A percentile compares a stretch with the other conserved stretches of the same genome.
These are phyloP conservation scores for Nettapus auritus DNA, from an alignment of 2,113 vertebrate genomes.

Conservation along the genomic window DNA sequence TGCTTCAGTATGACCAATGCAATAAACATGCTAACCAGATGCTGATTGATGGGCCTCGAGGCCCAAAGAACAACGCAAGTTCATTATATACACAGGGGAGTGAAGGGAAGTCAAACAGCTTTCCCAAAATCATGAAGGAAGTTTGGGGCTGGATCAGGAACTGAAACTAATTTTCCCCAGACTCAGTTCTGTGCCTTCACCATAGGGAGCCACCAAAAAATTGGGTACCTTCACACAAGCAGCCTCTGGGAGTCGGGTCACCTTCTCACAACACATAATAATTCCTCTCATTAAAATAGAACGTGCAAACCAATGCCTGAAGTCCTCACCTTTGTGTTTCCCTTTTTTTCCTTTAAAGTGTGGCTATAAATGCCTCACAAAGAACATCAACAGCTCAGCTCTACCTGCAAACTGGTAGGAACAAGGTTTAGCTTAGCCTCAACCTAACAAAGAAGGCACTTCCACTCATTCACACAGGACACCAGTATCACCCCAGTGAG, in stretches of 20 bases:
- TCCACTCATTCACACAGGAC: background rate
- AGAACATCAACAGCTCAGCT: background rate
- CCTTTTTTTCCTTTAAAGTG: conserved; percentile 30
- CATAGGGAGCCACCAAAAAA: conserved; percentile 25
- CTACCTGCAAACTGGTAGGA: background rate
- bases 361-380: conserved; percentile 43
- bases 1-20: conserved; percentile 7
- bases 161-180: conserved; percentile 62
- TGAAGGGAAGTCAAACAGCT: conserved; percentile 29
- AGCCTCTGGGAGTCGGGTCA: conserved; percentile 56
- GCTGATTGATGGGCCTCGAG: conserved; percentile 56
- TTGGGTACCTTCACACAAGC: conserved; percentile 29
- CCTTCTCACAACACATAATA: conserved; percentile 59
- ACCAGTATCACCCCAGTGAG: background rate
- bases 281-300: conserved; percentile 44
- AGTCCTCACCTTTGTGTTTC: conserved; percentile 30
- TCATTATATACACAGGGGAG: conserved; percentile 46
- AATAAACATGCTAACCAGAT: conserved; percentile 66
- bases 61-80: conserved; percentile 4
- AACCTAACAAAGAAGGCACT: background rate
- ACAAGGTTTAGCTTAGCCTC: background rate
- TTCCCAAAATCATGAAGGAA: conserved; percentile 59
- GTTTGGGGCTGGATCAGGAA: conserved; percentile 40
- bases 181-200: conserved; percentile 15
- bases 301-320: background rate